Conservation (phyloP, 1,140 invertebrate genomes). For the Tyrophagus putrescentiae region DNA sequence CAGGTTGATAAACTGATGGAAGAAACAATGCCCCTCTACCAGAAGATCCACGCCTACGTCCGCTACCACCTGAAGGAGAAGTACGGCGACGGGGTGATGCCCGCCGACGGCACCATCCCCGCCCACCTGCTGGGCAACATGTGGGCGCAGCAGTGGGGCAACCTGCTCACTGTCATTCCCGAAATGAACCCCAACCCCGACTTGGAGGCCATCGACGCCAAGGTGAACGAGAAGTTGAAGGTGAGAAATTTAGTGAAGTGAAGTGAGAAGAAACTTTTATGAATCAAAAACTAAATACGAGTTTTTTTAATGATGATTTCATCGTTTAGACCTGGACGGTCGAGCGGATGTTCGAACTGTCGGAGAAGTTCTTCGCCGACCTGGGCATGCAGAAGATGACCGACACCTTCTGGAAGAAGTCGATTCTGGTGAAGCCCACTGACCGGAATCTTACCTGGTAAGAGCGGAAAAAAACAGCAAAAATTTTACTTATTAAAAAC, state of each 20-base stretch:
- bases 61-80: conserved; percentile 55
- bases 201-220: conserved; percentile 51
- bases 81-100: conserved; percentile 32
- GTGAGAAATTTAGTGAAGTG: no score
- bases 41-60: conserved; percentile 73
- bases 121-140: conserved; percentile 81
- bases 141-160: conserved; percentile 78
- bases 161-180: conserved; percentile 47
- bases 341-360: conserved; percentile 55
- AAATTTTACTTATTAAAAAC: background rate
- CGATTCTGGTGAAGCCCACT: conserved; percentile 54
- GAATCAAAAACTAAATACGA: no score
- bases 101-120: conserved; percentile 55
- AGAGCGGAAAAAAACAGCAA: conserved; percentile 29
- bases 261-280: no score
- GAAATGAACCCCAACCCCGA: conserved; percentile 57
- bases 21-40: conserved; percentile 68
- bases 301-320: no score
- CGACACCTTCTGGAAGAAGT: conserved; percentile 60
- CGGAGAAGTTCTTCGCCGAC: conserved; percentile 67
- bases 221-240: no score
- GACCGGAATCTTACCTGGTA: conserved; percentile 57
- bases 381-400: conserved; percentile 66
- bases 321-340: conserved; percentile 59
- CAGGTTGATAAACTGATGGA: conserved; percentile 68